Evolutionary conservation across 2,888 invertebrate species (phyloP).

Genomic region (Phalera bucephala): DNA sequence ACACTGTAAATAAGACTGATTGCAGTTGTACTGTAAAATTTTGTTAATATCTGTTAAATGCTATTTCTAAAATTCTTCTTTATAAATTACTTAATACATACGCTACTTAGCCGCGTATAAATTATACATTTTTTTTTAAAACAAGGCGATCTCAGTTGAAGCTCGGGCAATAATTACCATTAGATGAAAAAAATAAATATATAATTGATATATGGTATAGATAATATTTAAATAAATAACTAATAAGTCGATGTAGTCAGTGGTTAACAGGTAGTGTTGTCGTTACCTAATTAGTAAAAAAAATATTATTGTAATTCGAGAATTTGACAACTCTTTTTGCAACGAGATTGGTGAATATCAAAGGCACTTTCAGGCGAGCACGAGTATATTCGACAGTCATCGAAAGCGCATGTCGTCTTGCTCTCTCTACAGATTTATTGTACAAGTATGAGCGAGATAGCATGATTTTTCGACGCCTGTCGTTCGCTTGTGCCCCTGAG

Average conservation of each 20-base stretch:
- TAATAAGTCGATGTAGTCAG: constrained; percentile 77
- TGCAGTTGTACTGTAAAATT: constrained; percentile 57
- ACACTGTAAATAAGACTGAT: constrained; percentile 51
- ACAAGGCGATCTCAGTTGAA: constrained; percentile 46
- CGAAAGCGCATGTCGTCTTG: too few species aligned
- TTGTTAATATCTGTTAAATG: too few species aligned
- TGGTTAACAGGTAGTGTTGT: constrained; percentile 78
- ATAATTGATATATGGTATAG: constrained; percentile 65
- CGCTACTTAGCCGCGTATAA: not conserved
- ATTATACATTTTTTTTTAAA: not conserved
- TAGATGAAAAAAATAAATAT: constrained; percentile 58
- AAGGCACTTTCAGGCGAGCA: constrained; percentile 37
- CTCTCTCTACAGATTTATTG: too few species aligned
- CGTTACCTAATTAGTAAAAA: constrained; percentile 59
- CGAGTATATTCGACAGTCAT: too few species aligned
- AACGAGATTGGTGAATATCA: constrained; percentile 44
- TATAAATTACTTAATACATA: not conserved
- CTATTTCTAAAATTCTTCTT: not conserved
- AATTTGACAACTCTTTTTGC: constrained; percentile 59
- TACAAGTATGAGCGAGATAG: too few species aligned
- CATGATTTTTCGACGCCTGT: too few species aligned
- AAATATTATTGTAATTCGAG: constrained; percentile 48
- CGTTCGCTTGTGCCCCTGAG: too few species aligned
- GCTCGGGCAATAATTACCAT: constrained; percentile 60
- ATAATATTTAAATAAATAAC: constrained; percentile 66